Evolutionary conservation across 1,140 invertebrate species (phyloP).

Genomic region (Brachystomella parvula): DNA sequence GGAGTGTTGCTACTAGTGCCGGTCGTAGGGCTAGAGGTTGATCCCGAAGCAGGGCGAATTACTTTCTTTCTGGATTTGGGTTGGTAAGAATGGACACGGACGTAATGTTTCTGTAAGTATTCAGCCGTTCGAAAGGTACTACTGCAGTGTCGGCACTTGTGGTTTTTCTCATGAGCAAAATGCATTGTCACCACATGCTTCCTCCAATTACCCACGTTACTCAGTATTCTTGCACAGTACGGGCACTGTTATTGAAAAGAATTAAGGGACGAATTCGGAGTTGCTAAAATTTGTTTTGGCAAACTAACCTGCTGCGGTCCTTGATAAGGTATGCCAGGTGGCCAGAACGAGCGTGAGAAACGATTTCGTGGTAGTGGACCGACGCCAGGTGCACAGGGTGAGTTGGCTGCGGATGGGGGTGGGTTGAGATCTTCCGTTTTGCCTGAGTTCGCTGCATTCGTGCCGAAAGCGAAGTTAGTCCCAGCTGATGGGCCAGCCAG

Average conservation of each 20-base stretch:
- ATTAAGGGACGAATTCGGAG: no score
- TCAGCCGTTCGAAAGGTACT: constrained; percentile 38
- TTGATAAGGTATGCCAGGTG: constrained; percentile 34
- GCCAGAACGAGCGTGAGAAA: constrained; percentile 29
- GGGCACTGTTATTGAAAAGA: no score
- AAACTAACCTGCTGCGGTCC: constrained; percentile 38
- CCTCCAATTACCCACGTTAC: constrained; percentile 39
- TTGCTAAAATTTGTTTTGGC: no score
- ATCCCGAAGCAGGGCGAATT: constrained; percentile 4
- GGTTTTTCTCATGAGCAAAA: constrained; percentile 36
- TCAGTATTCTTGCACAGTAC: constrained; percentile 37
- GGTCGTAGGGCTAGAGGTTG: neutral
- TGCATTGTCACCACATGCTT: constrained; percentile 39
- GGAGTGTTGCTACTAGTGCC: neutral
- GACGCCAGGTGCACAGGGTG: constrained; percentile 5
- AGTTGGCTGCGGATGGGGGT: neutral
- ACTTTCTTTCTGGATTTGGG: constrained; percentile 34
- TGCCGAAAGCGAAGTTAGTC: no score
- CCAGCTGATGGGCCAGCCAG: neutral
- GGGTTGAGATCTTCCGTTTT: neutral
- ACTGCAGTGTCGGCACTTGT: constrained; percentile 36
- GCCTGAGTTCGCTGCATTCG: neutral
- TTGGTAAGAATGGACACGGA: constrained; percentile 38
- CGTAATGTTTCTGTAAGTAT: constrained; percentile 40
- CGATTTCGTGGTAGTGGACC: constrained; percentile 29